Percentiles rank a stretch among this genome's conserved stretches.
These are phyloP conservation scores for Tricholauxania praeusta DNA, from an alignment of 2,888 invertebrate species.

Conservation along the genomic window DNA sequence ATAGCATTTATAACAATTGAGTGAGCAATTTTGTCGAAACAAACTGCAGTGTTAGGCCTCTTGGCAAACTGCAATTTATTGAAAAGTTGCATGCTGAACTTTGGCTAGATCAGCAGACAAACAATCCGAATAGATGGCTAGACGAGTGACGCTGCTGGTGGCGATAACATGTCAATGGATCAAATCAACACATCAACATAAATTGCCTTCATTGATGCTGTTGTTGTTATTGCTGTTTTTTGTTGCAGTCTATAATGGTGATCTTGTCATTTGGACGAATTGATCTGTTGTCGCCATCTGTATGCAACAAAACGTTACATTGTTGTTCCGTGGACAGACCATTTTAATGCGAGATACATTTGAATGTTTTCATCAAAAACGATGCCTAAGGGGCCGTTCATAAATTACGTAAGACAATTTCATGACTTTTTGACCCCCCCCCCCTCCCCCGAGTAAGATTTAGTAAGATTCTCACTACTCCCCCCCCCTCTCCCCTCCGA, in stretches of 20 bases:
- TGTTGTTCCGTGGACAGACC: background rate
- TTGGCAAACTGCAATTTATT: too few species aligned
- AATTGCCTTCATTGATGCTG: slow-evolving; percentile 4
- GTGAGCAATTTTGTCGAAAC: too few species aligned
- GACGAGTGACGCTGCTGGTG: slow-evolving; percentile 9
- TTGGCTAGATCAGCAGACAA: too few species aligned
- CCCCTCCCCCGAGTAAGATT: too few species aligned
- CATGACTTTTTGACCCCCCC: too few species aligned
- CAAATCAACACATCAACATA: slow-evolving; percentile 25
- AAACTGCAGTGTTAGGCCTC: too few species aligned
- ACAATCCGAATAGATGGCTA: background rate
- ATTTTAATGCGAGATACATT: background rate
- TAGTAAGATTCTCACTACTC: too few species aligned
- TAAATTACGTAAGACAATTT: too few species aligned
- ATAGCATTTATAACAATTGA: too few species aligned
- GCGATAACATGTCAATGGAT: slow-evolving; percentile 24
- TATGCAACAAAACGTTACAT: background rate
- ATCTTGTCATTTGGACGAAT: background rate
- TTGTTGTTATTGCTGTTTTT: background rate
- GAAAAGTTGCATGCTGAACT: too few species aligned
- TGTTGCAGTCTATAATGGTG: background rate
- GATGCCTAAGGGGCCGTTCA: too few species aligned
- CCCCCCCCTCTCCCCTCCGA: too few species aligned
- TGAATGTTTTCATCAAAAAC: background rate
- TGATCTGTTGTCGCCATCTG: slow-evolving; percentile 6